These are phyloP conservation scores for Clarias batrachus DNA, from an alignment of 2,113 vertebrate species.

Conservation along the genomic window DNA sequence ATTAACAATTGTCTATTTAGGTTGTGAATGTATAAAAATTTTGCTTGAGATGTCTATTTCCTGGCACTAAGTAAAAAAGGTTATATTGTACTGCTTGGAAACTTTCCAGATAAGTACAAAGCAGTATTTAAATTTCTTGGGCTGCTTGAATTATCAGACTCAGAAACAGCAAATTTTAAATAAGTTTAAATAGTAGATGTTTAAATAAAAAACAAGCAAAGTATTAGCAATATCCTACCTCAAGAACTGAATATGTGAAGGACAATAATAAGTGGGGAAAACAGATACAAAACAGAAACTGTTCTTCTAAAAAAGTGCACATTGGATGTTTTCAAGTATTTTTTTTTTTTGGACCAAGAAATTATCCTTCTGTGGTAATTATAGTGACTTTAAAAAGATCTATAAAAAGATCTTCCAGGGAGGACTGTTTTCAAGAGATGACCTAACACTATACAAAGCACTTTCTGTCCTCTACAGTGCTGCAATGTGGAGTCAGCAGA, in stretches of 20 bases:
- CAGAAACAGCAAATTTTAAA: background rate
- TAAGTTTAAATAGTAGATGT: background rate
- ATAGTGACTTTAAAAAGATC: background rate
- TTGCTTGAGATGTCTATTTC: background rate
- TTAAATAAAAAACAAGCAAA: background rate
- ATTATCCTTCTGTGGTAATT: background rate
- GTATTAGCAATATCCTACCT: background rate
- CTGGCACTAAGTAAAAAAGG: background rate
- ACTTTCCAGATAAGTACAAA: background rate
- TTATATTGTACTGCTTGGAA: background rate
- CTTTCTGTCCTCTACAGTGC: slow-evolving; percentile 28
- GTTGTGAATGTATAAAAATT: background rate
- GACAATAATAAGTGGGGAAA: background rate
- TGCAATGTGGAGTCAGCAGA: slow-evolving; percentile 38
- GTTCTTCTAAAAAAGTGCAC: background rate
- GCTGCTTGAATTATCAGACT: background rate
- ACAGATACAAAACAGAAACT: background rate
- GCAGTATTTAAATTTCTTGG: background rate
- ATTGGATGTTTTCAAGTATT: background rate
- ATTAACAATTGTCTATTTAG: background rate
- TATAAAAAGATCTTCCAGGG: background rate
- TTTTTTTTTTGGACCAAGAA: background rate
- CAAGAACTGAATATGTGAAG: background rate
- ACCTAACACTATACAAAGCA: slow-evolving; percentile 15
- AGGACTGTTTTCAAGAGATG: slow-evolving; percentile 8